Percentiles rank a stretch among this genome's conserved stretches.
Conservation (phyloP, 1,140 invertebrate genomes). For the Stenopsyche tienmushanensis region DNA sequence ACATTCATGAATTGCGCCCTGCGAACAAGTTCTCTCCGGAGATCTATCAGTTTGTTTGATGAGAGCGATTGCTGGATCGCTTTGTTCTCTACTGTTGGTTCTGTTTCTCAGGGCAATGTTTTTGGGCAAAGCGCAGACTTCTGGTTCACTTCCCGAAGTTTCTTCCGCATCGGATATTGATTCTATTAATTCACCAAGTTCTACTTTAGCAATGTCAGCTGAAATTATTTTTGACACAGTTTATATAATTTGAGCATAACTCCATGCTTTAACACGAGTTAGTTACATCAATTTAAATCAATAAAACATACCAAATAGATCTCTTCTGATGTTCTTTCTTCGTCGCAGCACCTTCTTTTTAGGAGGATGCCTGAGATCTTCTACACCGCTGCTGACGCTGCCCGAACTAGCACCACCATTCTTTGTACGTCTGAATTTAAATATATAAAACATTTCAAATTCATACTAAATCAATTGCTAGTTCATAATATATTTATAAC, state of each 20-base stretch:
- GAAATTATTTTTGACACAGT: conserved; percentile 7
- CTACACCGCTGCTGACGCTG: conserved; percentile 53
- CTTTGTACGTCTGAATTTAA: conserved; percentile 47
- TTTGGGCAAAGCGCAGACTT: conserved; percentile 29
- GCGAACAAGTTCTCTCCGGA: conserved; percentile 14
- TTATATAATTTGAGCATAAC: not conserved
- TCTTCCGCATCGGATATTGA: conserved; percentile 56
- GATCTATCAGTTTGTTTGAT: conserved; percentile 24
- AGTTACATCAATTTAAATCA: not conserved
- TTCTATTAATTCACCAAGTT: conserved; percentile 52
- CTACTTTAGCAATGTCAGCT: conserved; percentile 38
- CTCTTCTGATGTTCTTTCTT: conserved; percentile 47
- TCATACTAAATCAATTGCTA: too few species aligned
- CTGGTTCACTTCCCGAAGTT: conserved; percentile 50
- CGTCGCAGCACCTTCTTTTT: conserved; percentile 56
- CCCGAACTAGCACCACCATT: conserved; percentile 52
- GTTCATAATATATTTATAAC: too few species aligned
- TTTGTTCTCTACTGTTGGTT: not conserved
- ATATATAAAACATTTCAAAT: too few species aligned
- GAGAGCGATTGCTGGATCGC: conserved; percentile 2
- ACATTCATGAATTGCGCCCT: conserved; percentile 47
- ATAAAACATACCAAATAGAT: conserved; percentile 28
- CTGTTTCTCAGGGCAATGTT: conserved; percentile 21
- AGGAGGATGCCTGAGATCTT: conserved; percentile 52
- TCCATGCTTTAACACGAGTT: too few species aligned